phyloP scores from a whole-genome alignment of 2,888 invertebrate species.

The Platerodrilus igneus region DNA sequence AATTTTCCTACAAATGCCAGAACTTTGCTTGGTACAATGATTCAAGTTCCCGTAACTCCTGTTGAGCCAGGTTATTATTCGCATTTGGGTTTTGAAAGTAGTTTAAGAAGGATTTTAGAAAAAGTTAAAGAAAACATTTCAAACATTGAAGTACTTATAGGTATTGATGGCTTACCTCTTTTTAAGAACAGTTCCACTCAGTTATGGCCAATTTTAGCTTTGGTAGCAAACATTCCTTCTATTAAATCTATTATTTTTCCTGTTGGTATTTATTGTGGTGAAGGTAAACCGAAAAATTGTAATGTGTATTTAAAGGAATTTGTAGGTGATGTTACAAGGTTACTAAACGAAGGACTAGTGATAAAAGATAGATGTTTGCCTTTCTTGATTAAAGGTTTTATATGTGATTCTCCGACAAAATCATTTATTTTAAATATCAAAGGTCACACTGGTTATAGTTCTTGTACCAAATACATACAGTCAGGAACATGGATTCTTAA shows the following conservation, averaged over 20 bases:
- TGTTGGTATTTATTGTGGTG: conserved; percentile 9
- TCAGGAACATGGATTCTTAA: conserved; percentile 9
- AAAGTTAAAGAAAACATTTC: not conserved
- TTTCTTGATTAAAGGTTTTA: no score
- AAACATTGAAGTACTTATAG: not conserved
- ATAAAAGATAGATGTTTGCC: no score
- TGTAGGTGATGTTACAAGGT: conserved; percentile 4
- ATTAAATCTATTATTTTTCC: conserved; percentile 6
- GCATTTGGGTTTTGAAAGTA: conserved; percentile 14
- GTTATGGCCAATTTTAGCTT: conserved; percentile 6
- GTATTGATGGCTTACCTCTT: conserved; percentile 5
- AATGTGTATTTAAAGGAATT: conserved; percentile 10
- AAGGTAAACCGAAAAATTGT: conserved; percentile 7
- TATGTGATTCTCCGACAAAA: conserved; percentile 20
- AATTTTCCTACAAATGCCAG: conserved; percentile 16
- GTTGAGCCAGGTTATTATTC: conserved; percentile 16
- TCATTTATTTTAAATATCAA: conserved; percentile 10
- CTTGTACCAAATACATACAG: conserved; percentile 13
- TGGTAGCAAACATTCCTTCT: conserved; percentile 3
- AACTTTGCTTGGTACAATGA: conserved; percentile 13
- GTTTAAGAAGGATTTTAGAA: no score
- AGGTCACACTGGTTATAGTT: conserved; percentile 15
- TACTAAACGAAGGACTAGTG: conserved; percentile 1
- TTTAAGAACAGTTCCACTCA: not conserved
- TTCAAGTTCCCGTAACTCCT: not conserved